Base-by-base conservation (phyloP, 2,113 vertebrate species). In the Scophthalmus maximus region DNA sequence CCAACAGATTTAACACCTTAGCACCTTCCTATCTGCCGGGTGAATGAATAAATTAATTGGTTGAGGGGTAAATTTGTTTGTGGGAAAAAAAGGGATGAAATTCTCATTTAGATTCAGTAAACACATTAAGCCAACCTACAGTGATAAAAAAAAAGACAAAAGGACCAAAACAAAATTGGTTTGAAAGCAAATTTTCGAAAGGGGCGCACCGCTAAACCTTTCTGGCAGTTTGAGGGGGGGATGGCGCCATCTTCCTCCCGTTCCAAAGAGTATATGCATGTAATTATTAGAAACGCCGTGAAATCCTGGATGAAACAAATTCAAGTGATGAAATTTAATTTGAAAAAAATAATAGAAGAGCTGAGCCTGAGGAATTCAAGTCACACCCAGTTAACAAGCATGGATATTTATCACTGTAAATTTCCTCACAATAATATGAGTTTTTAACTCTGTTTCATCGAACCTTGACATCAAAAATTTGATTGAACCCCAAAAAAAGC, bases 221-320 rank as follows among this genome's bases (percentile, higher is more conserved):
- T n/a, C n/a, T n/a, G n/a, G n/a, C n/a, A n/a, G 12, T 6, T 10
- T 25, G 11, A 6, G 22, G 49, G 11, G 49, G 47, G 22, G 22
- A 27, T 4, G 11, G 9, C n/a, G 8, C 5, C 27, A 23, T 6
- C 20, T 4, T 51, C 6, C 25, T 63, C 79, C 63, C 40, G 27
- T 32, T 73, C 67, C 57, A 17, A 7, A 22, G 32, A 49, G 40
- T 23, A 29, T 26, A 49, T 40, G 32, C 79, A 81, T 59, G 87
- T 67, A 89, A 82, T 76, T 76, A 76, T 44, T 76, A 80, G 70
- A 73, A 89, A 89, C 68, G 71, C 46, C 61, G 46, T 29, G 61
- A 88, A 83, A 85, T 26, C 15, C 6, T 14, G 23, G 58, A 76
- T 75, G 53, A 81, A 76, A 76, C 68, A 69, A 75, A 87, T 67